Evolutionary conservation across 2,113 vertebrate species (phyloP).

Genomic region (Spea bombifrons): DNA sequence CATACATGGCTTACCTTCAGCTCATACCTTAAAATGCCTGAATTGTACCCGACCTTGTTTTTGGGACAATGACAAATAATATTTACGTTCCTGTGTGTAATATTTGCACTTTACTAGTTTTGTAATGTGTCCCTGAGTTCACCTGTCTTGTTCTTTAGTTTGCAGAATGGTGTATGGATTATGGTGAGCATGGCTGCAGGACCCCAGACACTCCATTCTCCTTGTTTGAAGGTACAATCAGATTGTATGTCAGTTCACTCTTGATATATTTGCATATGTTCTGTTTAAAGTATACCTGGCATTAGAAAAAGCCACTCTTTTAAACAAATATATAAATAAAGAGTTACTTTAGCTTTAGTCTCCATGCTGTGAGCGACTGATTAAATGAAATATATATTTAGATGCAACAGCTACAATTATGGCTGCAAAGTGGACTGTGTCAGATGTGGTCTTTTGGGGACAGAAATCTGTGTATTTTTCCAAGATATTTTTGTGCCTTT

Average conservation of each 20-base stretch:
- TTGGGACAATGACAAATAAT: neutral
- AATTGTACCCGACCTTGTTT: neutral
- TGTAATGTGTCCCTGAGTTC: neutral
- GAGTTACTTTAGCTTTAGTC: no score
- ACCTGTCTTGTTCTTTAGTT: constrained; percentile 70
- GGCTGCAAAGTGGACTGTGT: no score
- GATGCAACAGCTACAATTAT: no score
- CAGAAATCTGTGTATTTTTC: no score
- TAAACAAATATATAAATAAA: no score
- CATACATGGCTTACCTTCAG: no score
- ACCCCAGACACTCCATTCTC: constrained; percentile 93
- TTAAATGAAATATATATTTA: no score
- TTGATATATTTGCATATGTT: neutral
- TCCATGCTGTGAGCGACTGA: neutral
- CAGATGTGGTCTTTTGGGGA: no score
- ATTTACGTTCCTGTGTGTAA: neutral
- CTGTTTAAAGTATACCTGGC: no score
- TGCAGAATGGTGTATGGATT: constrained; percentile 97
- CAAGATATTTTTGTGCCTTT: no score
- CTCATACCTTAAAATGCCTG: neutral
- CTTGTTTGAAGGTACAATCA: constrained; percentile 90
- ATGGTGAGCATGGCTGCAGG: constrained; percentile 88
- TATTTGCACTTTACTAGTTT: neutral
- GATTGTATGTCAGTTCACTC: neutral
- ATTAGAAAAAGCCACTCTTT: no score